A percentile compares a stretch with the other conserved stretches of the same genome.
Evolutionary conservation across 2,113 vertebrate species (phyloP).

Genomic region (Lasiurus borealis): DNA sequence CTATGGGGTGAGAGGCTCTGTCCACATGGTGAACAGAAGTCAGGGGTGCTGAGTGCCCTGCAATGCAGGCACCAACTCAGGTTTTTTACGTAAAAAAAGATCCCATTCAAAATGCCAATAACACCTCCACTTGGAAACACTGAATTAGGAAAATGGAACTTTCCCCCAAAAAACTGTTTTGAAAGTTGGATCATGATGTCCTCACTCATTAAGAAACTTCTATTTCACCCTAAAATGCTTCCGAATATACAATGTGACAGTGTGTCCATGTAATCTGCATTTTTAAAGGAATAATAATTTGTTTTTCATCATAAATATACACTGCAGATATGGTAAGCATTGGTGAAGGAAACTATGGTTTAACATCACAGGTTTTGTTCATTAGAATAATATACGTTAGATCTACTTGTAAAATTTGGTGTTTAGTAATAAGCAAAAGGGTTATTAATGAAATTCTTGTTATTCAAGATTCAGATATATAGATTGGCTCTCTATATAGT

Average conservation of each 20-base stretch:
- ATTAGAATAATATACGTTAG: neutral
- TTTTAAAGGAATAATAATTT: neutral
- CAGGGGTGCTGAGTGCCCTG: neutral
- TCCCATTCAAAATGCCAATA: neutral
- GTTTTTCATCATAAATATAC: neutral
- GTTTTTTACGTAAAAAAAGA: neutral
- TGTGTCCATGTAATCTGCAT: neutral
- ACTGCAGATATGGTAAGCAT: neutral
- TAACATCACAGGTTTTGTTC: neutral
- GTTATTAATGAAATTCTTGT: neutral
- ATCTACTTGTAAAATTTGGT: neutral
- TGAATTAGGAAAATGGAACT: neutral
- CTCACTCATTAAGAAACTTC: neutral
- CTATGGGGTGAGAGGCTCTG: neutral
- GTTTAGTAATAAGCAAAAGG: neutral
- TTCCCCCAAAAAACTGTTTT: no score
- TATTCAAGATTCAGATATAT: neutral
- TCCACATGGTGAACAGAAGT: neutral
- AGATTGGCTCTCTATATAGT: neutral
- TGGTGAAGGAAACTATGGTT: neutral
- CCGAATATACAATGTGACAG: neutral
- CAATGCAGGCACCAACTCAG: neutral
- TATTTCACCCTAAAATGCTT: constrained; percentile 29
- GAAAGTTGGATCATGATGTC: no score
- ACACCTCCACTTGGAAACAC: neutral